These are phyloP conservation scores for Stratiolaelaps scimitus DNA, from an alignment of 1,140 invertebrate species.

Conservation along the genomic window DNA sequence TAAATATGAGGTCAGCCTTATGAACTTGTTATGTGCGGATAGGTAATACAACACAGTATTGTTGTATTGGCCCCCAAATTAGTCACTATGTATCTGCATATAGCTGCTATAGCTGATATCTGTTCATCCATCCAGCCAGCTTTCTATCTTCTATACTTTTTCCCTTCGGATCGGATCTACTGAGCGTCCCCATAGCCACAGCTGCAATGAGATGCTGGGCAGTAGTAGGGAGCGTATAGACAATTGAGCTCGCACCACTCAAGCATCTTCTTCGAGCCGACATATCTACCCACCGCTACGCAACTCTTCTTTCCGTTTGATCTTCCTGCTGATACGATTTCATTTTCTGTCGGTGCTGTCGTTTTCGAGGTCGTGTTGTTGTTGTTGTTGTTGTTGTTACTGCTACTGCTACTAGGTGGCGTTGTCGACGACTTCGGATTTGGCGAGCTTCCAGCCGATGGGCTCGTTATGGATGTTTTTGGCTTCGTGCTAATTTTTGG, in stretches of 20 bases:
- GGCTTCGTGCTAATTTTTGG: slow-evolving; percentile 3
- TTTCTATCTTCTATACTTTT: no score
- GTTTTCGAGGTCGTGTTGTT: neutral
- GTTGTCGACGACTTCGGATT: no score
- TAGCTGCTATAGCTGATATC: no score
- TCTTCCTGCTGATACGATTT: neutral
- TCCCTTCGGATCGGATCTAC: no score
- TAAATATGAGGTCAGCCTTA: no score
- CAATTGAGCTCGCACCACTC: slow-evolving; percentile 26
- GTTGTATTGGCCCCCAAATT: no score
- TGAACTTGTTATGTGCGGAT: no score
- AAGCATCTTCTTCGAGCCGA: slow-evolving; percentile 1
- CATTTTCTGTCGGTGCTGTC: neutral
- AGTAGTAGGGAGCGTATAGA: slow-evolving; percentile 12
- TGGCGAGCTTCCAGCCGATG: neutral
- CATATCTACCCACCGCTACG: neutral
- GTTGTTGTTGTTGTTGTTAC: no score
- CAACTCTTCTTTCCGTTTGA: neutral
- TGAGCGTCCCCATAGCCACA: neutral
- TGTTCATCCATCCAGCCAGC: no score
- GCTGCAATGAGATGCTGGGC: slow-evolving; percentile 11
- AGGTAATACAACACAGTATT: no score
- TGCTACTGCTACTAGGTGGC: no score
- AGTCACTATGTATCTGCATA: no score
- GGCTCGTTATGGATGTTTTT: neutral